Evolutionary conservation across 2,113 vertebrate species (phyloP).

Genomic region (Oostethus manadensis): DNA sequence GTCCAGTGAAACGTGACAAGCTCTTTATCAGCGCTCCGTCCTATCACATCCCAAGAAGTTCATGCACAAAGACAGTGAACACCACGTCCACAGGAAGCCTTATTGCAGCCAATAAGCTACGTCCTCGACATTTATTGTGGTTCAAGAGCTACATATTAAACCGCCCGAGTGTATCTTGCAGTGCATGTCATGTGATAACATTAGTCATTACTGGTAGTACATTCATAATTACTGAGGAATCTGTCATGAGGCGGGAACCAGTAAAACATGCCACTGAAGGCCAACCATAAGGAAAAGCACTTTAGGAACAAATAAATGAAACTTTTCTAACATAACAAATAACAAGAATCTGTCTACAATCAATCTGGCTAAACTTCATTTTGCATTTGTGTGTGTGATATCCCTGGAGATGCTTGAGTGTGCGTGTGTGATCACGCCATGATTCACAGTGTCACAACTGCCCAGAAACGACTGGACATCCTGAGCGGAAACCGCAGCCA

Average conservation of each 20-base stretch:
- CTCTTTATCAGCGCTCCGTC: conserved; percentile 50
- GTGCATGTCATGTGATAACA: conserved; percentile 61
- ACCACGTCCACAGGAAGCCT: conserved; percentile 47
- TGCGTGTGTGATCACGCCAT: conserved; percentile 56
- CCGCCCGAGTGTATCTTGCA: conserved; percentile 32
- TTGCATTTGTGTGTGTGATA: conserved; percentile 12
- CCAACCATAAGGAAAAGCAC: not conserved
- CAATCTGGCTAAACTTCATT: not conserved
- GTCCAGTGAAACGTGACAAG: conserved; percentile 62
- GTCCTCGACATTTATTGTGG: conserved; percentile 53
- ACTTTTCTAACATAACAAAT: not conserved
- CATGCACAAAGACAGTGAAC: conserved; percentile 50
- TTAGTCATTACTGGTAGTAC: conserved; percentile 57
- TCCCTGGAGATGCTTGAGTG: conserved; percentile 37
- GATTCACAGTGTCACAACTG: conserved; percentile 71
- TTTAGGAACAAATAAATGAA: no score
- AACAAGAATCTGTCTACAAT: no score
- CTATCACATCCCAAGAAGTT: conserved; percentile 55
- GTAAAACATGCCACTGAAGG: not conserved
- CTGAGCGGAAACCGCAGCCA: conserved; percentile 71
- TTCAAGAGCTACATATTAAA: conserved; percentile 66
- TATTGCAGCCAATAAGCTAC: conserved; percentile 51
- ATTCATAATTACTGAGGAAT: conserved; percentile 48
- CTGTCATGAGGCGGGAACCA: conserved; percentile 29
- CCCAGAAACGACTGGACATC: conserved; percentile 69